A percentile compares a stretch with the other conserved stretches of the same genome.
phyloP scores from a whole-genome alignment of 2,113 vertebrate genomes.

The Chloebia gouldiae region DNA sequence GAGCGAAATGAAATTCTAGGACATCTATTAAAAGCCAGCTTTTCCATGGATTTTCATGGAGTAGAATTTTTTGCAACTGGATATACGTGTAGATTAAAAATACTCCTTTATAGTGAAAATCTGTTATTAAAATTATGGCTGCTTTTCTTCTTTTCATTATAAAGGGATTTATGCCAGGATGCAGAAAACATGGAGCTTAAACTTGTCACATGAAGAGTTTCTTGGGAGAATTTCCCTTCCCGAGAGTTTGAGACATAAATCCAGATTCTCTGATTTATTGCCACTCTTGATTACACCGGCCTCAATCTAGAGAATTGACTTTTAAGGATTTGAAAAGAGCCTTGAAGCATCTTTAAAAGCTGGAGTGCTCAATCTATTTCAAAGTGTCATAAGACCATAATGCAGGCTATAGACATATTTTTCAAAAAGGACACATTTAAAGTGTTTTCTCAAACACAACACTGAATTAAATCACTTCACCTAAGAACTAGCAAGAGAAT shows the following conservation, averaged over 20 bases:
- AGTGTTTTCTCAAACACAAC: neutral
- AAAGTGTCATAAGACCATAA: neutral
- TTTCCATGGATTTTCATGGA: neutral
- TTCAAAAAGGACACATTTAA: neutral
- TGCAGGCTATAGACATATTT: neutral
- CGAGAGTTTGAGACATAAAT: neutral
- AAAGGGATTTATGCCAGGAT: neutral
- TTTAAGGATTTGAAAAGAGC: neutral
- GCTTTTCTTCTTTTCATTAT: neutral
- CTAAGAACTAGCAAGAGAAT: neutral
- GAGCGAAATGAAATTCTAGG: neutral
- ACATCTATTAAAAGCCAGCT: neutral
- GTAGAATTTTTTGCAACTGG: neutral
- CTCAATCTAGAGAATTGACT: neutral
- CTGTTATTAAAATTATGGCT: neutral
- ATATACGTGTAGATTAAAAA: neutral
- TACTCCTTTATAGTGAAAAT: neutral
- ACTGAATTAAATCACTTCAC: neutral
- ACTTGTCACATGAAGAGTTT: neutral
- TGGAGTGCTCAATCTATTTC: neutral
- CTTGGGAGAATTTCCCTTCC: neutral
- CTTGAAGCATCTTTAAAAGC: neutral
- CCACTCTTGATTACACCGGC: neutral
- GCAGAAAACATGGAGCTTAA: neutral
- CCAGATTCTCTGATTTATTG: conserved; percentile 24